Evolutionary conservation across 35 echinoderm and acorn worm species (phyloP).

Genomic region (Hemicentrotus pulcherrimus): DNA sequence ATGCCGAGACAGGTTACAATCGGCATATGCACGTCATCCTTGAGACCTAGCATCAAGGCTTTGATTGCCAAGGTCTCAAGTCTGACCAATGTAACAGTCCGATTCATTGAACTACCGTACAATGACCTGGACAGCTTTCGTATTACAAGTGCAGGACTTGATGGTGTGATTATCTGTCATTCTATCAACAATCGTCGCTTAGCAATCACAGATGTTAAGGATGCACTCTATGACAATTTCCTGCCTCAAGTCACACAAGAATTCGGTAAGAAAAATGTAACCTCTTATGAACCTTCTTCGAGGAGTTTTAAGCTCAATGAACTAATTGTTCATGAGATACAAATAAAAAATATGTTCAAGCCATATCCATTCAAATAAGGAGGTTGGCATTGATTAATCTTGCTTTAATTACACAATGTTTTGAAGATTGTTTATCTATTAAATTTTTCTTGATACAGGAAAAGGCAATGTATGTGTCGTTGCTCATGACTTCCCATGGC

Average conservation of each 20-base stretch:
- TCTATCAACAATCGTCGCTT: constrained; percentile 43
- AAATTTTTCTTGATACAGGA: neutral
- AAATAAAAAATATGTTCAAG: neutral
- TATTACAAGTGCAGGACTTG: neutral
- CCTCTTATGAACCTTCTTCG: neutral
- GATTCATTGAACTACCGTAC: constrained; percentile 32
- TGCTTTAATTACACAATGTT: too few species aligned
- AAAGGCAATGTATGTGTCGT: neutral
- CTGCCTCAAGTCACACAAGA: neutral
- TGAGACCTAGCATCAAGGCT: neutral
- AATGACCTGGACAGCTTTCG: constrained; percentile 25
- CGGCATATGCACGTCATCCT: neutral
- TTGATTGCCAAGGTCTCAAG: neutral
- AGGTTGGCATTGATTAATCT: too few species aligned
- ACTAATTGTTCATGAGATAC: neutral
- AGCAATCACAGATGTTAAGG: constrained; percentile 20
- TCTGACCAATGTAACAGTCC: neutral
- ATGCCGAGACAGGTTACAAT: neutral
- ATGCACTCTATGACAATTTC: constrained; percentile 38
- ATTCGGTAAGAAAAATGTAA: neutral
- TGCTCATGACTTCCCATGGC: neutral
- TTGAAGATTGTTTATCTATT: too few species aligned
- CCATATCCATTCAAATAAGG: too few species aligned
- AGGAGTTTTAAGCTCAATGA: neutral
- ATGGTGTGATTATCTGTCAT: constrained; percentile 28